Percentiles rank a stretch among this genome's conserved stretches.
These are phyloP conservation scores for Hemicrepidius hirtus DNA, from an alignment of 2,888 invertebrate species.

Conservation along the genomic window DNA sequence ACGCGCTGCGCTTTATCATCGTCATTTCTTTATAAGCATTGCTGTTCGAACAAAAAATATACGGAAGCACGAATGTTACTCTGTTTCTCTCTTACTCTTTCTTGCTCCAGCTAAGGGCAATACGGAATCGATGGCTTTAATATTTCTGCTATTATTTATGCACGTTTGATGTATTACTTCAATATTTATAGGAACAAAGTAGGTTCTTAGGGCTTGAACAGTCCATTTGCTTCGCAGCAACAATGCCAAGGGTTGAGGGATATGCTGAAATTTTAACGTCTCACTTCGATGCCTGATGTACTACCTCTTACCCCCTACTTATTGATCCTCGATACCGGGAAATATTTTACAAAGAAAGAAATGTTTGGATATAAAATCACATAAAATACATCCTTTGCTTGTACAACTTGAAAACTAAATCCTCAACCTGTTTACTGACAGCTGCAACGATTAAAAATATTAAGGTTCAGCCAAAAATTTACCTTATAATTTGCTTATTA, in stretches of 20 bases:
- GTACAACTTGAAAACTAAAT: no score
- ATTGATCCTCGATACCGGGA: not conserved
- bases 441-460: no score
- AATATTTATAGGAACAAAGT: conserved; percentile 47
- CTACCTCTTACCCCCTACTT: conserved; percentile 7
- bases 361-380: no score
- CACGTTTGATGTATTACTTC: conserved; percentile 52
- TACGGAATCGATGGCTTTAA: conserved; percentile 50
- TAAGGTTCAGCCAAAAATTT: no score
- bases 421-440: no score
- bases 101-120: conserved; percentile 27
- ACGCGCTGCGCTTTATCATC: conserved; percentile 52
- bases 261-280: conserved; percentile 40
- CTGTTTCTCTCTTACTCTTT: not conserved
- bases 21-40: conserved; percentile 53
- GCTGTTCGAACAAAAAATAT: conserved; percentile 50
- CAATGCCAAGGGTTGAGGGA: conserved; percentile 35
- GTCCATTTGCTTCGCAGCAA: conserved; percentile 41
- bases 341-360: conserved; percentile 4
- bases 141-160: conserved; percentile 50
- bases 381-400: no score
- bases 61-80: conserved; percentile 40
- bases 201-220: conserved; percentile 43
- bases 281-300: conserved; percentile 20
- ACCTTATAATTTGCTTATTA: no score